A percentile compares a stretch with the other conserved stretches of the same genome.
phyloP scores from a whole-genome alignment of 2,888 invertebrate genomes.

The Saturnia pavonia region DNA sequence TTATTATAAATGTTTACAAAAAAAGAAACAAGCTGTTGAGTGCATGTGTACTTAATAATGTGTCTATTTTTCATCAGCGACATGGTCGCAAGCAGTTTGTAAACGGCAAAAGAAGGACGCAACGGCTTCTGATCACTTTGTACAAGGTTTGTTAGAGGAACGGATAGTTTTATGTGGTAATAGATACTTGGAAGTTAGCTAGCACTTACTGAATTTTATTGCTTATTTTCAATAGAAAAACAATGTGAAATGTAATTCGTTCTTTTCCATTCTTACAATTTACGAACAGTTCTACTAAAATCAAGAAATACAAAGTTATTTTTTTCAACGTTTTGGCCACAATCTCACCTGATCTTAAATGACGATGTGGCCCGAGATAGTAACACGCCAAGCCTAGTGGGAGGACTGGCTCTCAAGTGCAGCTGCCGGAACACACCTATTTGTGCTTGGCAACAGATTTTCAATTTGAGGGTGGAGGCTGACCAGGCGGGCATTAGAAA shows the following conservation, averaged over 20 bases:
- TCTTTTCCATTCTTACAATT: neutral
- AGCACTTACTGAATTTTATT: neutral
- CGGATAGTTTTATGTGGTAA: neutral
- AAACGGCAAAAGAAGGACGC: slow-evolving; percentile 63
- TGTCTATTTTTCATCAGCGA: slow-evolving; percentile 46
- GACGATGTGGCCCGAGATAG: no score
- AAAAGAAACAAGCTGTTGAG: neutral
- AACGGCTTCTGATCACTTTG: slow-evolving; percentile 47
- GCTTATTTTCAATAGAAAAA: neutral
- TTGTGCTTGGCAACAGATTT: no score
- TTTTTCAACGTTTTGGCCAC: no score
- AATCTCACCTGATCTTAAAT: no score
- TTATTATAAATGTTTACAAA: neutral
- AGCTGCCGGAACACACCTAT: no score
- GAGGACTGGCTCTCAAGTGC: no score
- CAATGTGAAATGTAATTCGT: neutral
- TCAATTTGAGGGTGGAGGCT: no score
- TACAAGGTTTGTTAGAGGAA: slow-evolving; percentile 51
- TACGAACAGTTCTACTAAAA: no score
- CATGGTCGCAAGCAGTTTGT: slow-evolving; percentile 64
- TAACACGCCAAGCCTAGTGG: no score
- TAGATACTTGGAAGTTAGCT: slow-evolving; percentile 12
- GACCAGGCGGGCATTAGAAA: no score
- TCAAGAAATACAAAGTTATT: no score
- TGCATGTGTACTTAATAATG: slow-evolving; percentile 6